Evolutionary conservation across 2,113 vertebrate genomes (phyloP).

Genomic region (Myotis davidii): DNA sequence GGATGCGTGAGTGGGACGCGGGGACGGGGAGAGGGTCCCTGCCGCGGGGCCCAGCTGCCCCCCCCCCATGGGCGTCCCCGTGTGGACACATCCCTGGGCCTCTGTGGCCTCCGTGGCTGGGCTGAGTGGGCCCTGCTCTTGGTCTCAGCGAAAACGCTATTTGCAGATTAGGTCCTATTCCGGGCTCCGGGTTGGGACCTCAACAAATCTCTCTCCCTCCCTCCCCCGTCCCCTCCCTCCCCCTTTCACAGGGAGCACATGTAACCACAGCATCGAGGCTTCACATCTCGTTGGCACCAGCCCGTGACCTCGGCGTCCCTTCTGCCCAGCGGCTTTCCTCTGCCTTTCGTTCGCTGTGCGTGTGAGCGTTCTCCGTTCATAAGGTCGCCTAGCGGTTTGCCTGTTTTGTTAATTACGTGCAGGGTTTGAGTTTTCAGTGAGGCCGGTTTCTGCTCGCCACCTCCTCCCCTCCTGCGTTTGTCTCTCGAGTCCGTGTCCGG

Average conservation of each 20-base stretch:
- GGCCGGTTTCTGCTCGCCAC: background rate
- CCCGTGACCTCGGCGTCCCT: background rate
- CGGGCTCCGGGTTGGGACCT: background rate
- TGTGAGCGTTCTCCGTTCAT: background rate
- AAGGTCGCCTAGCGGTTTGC: background rate
- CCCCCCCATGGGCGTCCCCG: too few relatives aligned
- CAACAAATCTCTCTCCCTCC: background rate
- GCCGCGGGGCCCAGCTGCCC: too few relatives aligned
- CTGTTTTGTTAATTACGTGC: background rate
- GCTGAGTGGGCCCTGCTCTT: too few relatives aligned
- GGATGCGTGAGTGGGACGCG: too few relatives aligned
- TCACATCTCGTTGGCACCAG: too few relatives aligned
- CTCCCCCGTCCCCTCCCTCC: too few relatives aligned
- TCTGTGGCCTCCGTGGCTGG: too few relatives aligned
- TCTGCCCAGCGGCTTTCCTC: background rate
- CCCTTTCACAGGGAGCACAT: background rate
- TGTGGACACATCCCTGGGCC: too few relatives aligned
- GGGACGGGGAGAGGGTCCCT: too few relatives aligned
- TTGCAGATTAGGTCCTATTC: background rate
- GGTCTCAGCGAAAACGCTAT: rapidly evolving
- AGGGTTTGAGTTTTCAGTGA: background rate
- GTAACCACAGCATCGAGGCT: too few relatives aligned
- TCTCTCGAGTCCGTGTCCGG: background rate
- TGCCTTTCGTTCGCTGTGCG: too few relatives aligned
- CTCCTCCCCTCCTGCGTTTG: background rate